phyloP scores from a whole-genome alignment of 2,113 vertebrate species.

The Shinisaurus crocodilurus region DNA sequence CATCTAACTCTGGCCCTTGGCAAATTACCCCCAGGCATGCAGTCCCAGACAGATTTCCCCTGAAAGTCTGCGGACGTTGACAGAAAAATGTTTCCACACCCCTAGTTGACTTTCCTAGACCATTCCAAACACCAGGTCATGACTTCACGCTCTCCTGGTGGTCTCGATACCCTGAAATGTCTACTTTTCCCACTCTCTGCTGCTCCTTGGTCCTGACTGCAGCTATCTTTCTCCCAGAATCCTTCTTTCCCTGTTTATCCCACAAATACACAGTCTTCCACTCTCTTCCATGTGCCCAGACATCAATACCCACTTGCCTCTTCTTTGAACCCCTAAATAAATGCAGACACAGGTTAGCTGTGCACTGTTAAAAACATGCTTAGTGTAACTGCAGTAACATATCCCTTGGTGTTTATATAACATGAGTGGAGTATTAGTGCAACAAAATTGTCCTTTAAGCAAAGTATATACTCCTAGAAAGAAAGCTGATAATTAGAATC shows the following conservation, averaged over 20 bases:
- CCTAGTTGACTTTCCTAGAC: neutral
- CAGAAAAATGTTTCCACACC: neutral
- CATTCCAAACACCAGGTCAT: neutral
- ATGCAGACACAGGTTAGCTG: neutral
- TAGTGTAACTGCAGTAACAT: neutral
- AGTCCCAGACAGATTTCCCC: neutral
- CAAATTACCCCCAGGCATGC: neutral
- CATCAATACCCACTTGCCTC: neutral
- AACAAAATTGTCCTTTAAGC: conserved; percentile 14
- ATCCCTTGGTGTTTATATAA: neutral
- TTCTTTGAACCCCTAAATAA: neutral
- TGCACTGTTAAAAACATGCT: neutral
- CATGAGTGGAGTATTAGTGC: neutral
- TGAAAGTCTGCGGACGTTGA: neutral
- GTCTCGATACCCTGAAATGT: neutral
- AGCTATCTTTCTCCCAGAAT: neutral
- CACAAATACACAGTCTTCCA: neutral
- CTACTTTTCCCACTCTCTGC: too few species aligned
- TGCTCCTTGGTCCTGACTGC: neutral
- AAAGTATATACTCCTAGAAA: neutral
- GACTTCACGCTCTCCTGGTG: neutral
- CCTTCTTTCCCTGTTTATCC: neutral
- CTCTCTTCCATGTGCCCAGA: neutral
- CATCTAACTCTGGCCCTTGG: neutral
- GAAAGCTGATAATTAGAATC: conserved; percentile 22